Conservation (phyloP, 2,113 vertebrate genomes). For the Bos taurus region ARS-UCD2.0 NC_037337.1:51114001-51114500, state of each 20-base stretch:
- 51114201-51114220: neutral
- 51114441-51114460: neutral
- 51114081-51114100: neutral
- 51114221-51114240: neutral
- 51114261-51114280: neutral
- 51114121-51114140: neutral
- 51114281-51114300: neutral
- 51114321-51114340: neutral
- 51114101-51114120: neutral
- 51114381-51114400: too few species aligned
- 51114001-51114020: neutral
- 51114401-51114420: neutral
- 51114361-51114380: neutral
- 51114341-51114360: neutral
- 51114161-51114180: neutral
- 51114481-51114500: neutral
- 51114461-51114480: neutral
- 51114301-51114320: neutral
- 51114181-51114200: neutral
- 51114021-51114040: neutral
- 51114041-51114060: neutral
- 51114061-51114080: neutral
- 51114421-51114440: neutral
- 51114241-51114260: neutral
- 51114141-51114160: neutral